These are phyloP conservation scores for Lepisosteus osseus DNA, from an alignment of 2,113 vertebrate genomes.

Conservation along the genomic window DNA sequence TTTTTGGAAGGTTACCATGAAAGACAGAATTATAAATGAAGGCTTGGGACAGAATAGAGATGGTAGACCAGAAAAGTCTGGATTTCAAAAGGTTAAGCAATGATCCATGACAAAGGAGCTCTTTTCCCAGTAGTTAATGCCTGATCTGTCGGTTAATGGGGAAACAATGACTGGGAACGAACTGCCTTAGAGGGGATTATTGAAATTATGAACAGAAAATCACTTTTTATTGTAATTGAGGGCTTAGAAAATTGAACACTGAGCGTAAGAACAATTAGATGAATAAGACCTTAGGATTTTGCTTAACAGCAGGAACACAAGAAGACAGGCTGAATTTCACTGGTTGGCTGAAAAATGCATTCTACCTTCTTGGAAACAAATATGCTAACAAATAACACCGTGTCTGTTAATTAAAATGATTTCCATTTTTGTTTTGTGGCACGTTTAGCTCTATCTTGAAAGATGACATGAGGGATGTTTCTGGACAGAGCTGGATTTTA, in stretches of 20 bases:
- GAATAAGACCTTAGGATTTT: neutral
- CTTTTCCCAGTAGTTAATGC: conserved; percentile 39
- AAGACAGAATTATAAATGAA: conserved; percentile 18
- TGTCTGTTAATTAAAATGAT: no score
- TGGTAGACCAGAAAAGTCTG: conserved; percentile 29
- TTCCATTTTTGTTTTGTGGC: no score
- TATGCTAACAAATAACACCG: no score
- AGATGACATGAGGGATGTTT: no score
- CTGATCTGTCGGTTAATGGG: conserved; percentile 34
- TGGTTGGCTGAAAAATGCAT: no score
- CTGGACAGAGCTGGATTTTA: no score
- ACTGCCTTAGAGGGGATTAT: conserved; percentile 17
- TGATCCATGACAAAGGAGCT: conserved; percentile 39
- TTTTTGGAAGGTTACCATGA: neutral
- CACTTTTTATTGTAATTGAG: conserved; percentile 18
- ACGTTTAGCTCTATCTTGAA: no score
- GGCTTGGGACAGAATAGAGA: conserved; percentile 11
- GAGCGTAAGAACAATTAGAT: neutral
- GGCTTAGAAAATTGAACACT: neutral
- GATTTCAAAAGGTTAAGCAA: conserved; percentile 37
- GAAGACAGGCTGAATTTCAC: no score
- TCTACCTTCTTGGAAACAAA: no score
- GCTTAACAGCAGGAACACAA: neutral
- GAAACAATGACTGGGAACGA: conserved; percentile 17
- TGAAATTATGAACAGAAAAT: conserved; percentile 6